Conservation (phyloP, 2,113 vertebrate species). For the Callopanchax toddi region DNA sequence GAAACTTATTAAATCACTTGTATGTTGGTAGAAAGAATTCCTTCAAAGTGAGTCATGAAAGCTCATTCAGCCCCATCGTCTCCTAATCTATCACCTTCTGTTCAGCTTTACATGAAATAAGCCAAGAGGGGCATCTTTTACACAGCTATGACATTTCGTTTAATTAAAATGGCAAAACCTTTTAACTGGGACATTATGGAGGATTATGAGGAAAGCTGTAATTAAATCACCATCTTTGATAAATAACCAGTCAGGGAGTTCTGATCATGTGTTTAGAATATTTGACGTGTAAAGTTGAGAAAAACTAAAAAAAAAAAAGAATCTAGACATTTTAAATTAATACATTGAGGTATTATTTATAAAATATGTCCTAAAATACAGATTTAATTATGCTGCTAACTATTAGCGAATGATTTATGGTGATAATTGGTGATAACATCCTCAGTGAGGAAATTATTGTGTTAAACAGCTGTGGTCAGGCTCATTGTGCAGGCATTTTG, state of each 20-base stretch:
- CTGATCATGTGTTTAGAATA: neutral
- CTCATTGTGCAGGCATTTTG: conserved; percentile 1
- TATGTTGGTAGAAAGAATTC: conserved; percentile 58
- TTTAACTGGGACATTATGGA: conserved; percentile 5
- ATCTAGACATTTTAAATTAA: neutral
- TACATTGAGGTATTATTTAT: neutral
- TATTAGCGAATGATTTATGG: neutral
- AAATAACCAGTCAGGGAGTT: neutral
- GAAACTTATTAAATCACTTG: conserved; percentile 67
- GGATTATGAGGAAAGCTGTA: conserved; percentile 5
- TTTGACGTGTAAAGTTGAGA: neutral
- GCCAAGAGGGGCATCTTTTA: conserved; percentile 26
- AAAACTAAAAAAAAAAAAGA: neutral
- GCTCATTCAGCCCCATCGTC: conserved; percentile 28
- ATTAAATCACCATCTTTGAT: conserved; percentile 1
- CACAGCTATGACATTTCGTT: conserved; percentile 20
- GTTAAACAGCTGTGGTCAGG: neutral
- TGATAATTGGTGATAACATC: neutral
- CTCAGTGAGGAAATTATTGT: neutral
- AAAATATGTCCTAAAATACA: no score
- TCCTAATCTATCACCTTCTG: conserved; percentile 50
- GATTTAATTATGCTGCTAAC: neutral
- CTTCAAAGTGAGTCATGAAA: conserved; percentile 55
- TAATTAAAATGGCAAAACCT: conserved; percentile 35
- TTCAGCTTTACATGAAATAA: conserved; percentile 36